Evolutionary conservation across 2,113 vertebrate genomes (phyloP), one percentile per base, ranked within the genome.

Genomic region (Hippolais icterina): DNA sequence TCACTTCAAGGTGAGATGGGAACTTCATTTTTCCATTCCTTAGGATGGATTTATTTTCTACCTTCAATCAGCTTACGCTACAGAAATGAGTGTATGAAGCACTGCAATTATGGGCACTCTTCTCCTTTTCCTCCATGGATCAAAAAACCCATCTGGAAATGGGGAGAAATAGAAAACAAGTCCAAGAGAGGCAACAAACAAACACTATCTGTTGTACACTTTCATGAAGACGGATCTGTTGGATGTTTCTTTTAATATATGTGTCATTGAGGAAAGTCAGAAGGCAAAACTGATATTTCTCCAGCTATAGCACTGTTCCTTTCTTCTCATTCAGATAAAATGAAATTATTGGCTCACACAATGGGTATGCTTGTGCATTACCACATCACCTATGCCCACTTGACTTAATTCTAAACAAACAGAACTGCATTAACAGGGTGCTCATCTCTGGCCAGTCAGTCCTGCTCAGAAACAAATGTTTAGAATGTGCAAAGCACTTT

Each of bases 231-330:
- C 5, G 5, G 16, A 15, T 77, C 35, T 85, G 3, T 69, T 69
- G 74, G 33, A 23, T 59, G 29, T 93, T 94, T 94, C 74, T 87
- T 89, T 87, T 74, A 82, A 72, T 82, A 15, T 41, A 46, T 54
- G 29, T n/a, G 24, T 88, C 29, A 25, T 3, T 61, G 54, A 86
- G 60, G 82, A 91, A 90, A 94, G 69, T 88, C 15, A 47, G 75
- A 86, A 83, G 33, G 42, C 2, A 3, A 63, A 97, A 61, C 27
- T 72, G 37, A 0, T 80, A 54, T 24, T 95, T 90, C 52, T 63
- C 7, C 50, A 88, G 42, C 70, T 37, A 49, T 28, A 19, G 8
- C n/a, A 35, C 9, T 64, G 15, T 83, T 92, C 12, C 35, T 82
- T 69, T 85, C 31, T 60, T 87, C 29, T 90, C 63, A 13, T 80